Conservation (phyloP, 2,113 vertebrate species). For the Rhynchopsitta pachyrhyncha region DNA sequence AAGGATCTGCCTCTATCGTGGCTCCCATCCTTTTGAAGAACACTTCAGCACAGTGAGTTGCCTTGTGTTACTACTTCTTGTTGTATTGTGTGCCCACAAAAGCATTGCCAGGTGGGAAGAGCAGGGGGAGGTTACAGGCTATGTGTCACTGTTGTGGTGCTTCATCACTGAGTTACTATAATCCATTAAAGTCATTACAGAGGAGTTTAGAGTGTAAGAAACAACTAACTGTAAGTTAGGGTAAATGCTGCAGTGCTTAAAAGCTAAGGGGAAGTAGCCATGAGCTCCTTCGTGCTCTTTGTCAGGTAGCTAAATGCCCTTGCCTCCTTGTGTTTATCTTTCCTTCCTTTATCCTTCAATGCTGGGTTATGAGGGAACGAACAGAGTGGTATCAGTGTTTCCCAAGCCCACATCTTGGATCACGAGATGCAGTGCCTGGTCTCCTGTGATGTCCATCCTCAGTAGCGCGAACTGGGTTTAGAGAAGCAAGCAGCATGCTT, state of each 20-base stretch:
- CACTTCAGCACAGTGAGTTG: conserved; percentile 85
- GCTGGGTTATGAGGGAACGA: background rate
- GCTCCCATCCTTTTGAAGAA: conserved; percentile 86
- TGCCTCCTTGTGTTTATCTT: background rate
- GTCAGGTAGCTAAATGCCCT: background rate
- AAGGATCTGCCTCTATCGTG: conserved; percentile 91
- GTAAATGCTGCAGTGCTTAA: background rate
- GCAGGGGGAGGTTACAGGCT: background rate
- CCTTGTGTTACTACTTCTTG: background rate
- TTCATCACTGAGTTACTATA: background rate
- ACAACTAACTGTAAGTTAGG: background rate
- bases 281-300: background rate
- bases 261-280: background rate
- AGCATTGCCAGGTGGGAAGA: background rate
- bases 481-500: background rate
- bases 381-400: background rate
- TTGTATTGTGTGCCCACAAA: background rate
- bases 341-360: background rate
- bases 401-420: background rate
- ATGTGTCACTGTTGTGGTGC: background rate
- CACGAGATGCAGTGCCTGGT: background rate
- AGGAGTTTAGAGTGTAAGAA: background rate
- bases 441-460: background rate
- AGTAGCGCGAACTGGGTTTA: background rate
- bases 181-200: background rate